These are phyloP conservation scores for Eueremaeus valkanovi DNA, from an alignment of 2,888 invertebrate genomes.

Conservation along the genomic window DNA sequence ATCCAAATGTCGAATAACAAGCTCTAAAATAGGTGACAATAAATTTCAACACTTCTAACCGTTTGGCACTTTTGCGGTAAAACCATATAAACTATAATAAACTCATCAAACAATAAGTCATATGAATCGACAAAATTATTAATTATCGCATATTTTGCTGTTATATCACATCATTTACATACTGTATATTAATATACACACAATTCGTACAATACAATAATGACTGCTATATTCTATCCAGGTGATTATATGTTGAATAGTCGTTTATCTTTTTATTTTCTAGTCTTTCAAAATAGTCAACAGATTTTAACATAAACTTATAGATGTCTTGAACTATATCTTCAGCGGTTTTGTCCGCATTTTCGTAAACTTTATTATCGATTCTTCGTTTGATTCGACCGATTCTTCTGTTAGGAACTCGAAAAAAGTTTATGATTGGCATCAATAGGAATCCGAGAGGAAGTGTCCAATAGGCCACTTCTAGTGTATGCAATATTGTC, in stretches of 20 bases:
- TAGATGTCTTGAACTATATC: slow-evolving; percentile 20
- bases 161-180: neutral
- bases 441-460: slow-evolving; percentile 42
- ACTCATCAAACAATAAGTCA: neutral
- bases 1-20: too few species aligned
- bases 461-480: slow-evolving; percentile 41
- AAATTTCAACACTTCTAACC: neutral
- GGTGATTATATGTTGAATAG: neutral
- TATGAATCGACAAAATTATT: neutral
- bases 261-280: neutral
- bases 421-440: slow-evolving; percentile 43
- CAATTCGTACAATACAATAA: neutral
- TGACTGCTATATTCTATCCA: neutral
- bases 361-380: neutral
- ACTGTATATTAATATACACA: neutral
- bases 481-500: slow-evolving; percentile 41
- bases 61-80: slow-evolving; percentile 24
- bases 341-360: neutral
- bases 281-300: slow-evolving; percentile 28
- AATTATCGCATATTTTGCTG: too few species aligned
- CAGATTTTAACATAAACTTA: neutral
- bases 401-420: slow-evolving; percentile 41
- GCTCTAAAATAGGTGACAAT: neutral
- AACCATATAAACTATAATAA: neutral
- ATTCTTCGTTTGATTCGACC: neutral